phyloP scores from a whole-genome alignment of 2,797 vertebrate genomes.

The Chelon labrosus region DNA sequence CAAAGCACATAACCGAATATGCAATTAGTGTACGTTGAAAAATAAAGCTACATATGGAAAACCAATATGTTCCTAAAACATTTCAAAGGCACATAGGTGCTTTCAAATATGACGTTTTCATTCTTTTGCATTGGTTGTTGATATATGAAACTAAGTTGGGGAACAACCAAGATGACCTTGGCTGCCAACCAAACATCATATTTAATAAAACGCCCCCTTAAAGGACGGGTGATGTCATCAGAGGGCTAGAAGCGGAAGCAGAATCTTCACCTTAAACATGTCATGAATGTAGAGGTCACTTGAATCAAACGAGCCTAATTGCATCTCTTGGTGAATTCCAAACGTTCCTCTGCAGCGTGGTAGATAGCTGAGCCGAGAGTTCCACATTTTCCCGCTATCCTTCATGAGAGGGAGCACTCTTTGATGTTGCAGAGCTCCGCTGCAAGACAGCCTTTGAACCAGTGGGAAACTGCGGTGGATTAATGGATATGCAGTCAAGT shows the following conservation, averaged over 20 bases:
- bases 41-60: background rate
- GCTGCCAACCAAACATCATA: background rate
- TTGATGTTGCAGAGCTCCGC: constrained; percentile 76
- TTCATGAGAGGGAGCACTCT: constrained; percentile 68
- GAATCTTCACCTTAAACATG: constrained; percentile 30
- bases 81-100: background rate
- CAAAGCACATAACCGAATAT: too few species aligned
- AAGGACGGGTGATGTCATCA: constrained; percentile 18
- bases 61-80: background rate
- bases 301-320: constrained; percentile 64
- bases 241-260: constrained; percentile 16
- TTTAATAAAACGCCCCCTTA: background rate
- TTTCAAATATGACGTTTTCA: background rate
- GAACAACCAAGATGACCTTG: background rate
- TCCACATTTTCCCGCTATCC: constrained; percentile 67
- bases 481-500: constrained; percentile 76
- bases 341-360: constrained; percentile 60
- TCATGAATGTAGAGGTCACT: constrained; percentile 51
- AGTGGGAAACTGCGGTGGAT: constrained; percentile 77
- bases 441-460: constrained; percentile 79
- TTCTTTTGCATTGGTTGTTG: background rate
- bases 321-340: constrained; percentile 65
- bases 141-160: background rate
- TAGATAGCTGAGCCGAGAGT: constrained; percentile 67
- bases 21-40: background rate